Conservation (phyloP, 2,113 vertebrate genomes). For the Panurus biarmicus region DNA sequence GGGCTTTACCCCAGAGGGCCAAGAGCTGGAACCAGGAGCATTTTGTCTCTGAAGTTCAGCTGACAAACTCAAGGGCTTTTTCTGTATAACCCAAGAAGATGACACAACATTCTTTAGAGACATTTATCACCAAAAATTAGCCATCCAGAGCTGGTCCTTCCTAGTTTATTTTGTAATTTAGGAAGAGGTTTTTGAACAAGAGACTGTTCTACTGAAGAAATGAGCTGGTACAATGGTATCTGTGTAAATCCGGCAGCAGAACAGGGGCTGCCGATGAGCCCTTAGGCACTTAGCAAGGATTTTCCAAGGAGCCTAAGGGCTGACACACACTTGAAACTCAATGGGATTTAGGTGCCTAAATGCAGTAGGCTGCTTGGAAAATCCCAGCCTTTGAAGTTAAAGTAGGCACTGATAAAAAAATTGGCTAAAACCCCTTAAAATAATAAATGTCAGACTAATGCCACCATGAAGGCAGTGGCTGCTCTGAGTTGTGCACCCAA, state of each 20-base stretch:
- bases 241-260: not conserved
- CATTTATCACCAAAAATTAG: not conserved
- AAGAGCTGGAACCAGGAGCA: not conserved
- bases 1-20: not conserved
- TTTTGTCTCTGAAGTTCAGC: not conserved
- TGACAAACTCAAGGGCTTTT: not conserved
- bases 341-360: slow-evolving; percentile 39
- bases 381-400: slow-evolving; percentile 7
- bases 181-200: not conserved
- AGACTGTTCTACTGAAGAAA: not conserved
- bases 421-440: not conserved
- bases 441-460: not conserved
- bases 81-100: not conserved
- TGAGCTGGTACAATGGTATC: not conserved
- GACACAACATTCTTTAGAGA: not conserved
- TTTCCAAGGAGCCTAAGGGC: slow-evolving; percentile 14
- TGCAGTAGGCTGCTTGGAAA: slow-evolving; percentile 11
- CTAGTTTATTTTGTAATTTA: not conserved
- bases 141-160: not conserved
- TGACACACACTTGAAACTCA: slow-evolving; percentile 10
- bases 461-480: not conserved
- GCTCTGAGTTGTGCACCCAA: rapidly evolving
- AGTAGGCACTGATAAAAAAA: not conserved
- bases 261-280: not conserved
- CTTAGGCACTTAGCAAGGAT: not conserved